Evolutionary conservation across 2,888 invertebrate genomes (phyloP), one percentile per base, ranked within the genome.

Genomic region (Caradrina clavipalpis): DNA sequence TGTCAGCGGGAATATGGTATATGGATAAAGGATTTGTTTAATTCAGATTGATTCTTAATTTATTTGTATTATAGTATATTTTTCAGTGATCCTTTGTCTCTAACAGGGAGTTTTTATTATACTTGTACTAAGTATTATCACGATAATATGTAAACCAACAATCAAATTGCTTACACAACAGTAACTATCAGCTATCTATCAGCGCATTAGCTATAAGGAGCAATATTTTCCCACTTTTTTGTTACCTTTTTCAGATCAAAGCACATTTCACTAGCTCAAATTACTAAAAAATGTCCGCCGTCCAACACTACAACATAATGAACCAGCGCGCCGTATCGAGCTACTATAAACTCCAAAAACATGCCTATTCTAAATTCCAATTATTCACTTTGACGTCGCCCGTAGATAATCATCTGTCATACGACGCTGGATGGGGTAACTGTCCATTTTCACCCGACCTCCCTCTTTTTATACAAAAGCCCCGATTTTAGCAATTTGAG

Each of bases 321-420:
- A 72, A 72, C 71, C 21, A 53, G 22, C 54, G 53, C 63, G 50
- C 61, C 64, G 71, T 74, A 76, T 73, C 70, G 70, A 87, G 82
- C 88, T 84, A 82, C 78, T 81, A 83, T 81, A 81, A 82, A 86
- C 86, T 89, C 86, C 82, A 87, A 90, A 89, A 86, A 85, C 84
- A 79, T 78, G 85, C 87, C 88, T 90, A 87, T 90, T 91, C 92
- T 92, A 92, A 93, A 94, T 90, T 91, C 92, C 94, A 95, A 95
- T 95, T 95, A 95, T 95, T 95, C 95, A 95, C 93, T 95, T 94
- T 95, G 95, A 95, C 95, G 91, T 92, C 86, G 88, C 85, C 89
- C 91, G 91, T 95, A 95, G 95, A 95, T 95, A 95, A 95, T 95
- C 94, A 95, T 95, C 94, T 95, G 94, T 95, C 95, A 95, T 93